Evolutionary conservation across 2,797 vertebrate genomes (phyloP), one percentile per base, ranked within the genome.

Genomic region (Morus bassanus): DNA sequence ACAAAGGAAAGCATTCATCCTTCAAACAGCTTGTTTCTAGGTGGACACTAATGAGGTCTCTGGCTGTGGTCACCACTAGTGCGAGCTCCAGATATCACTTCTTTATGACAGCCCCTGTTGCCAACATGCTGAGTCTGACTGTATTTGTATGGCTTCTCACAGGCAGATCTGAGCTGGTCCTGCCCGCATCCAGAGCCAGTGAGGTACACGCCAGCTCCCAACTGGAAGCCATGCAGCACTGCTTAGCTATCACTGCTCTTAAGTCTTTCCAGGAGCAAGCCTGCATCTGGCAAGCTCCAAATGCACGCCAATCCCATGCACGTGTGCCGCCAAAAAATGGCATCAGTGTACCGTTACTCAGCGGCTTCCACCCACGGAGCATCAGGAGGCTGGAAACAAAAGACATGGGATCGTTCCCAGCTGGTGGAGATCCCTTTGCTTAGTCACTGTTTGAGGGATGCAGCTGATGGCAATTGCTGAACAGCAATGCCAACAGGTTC

Each of bases 241-340:
- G 24, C n/a, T 59, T 67, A 61, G 16, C 53, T 46, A 82, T 11
- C 16, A 43, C 18, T 14, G 12, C 43, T 84, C 46, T 65, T 85
- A 65, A 67, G 28, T 10, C 48, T 33, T 86, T 74, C 37, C 63
- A 70, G 81, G 56, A 61, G 21, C 39, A 59, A 80, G 35, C 14
- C 11, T 45, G 33, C 18, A 45, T 68, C 43, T 48, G 39, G 21
- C 24, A 43, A 72, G 50, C 16, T 87, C 85, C 78, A 85, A 60
- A 43, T 1, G 2, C 37, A 11, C 2, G 1, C 37, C 54, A 41
- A 50, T 48, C 16, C 37, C 31, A 43, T 10, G 23, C 25, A 33
- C 13, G 50, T 5, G 4, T 73, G n/a, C 46, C 7, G 3, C n/a
- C 25, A 64, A 84, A 59, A 50, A 1, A 2, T 10, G 0, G 5